phyloP scores from a whole-genome alignment of 2,113 vertebrate species.

The Cyanoliseus patagonus region DNA sequence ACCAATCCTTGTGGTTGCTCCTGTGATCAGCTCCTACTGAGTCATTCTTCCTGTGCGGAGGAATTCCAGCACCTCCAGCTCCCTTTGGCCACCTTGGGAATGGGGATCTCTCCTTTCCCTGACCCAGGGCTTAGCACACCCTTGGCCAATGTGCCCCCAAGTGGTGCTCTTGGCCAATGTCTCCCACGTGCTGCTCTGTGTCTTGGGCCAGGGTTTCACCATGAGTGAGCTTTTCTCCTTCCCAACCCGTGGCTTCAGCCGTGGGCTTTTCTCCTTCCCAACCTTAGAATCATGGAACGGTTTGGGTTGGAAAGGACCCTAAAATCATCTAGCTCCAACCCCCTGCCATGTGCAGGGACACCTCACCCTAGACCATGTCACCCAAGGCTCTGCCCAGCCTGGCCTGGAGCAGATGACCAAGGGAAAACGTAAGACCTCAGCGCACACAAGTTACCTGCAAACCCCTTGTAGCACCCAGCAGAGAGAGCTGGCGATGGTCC shows the following conservation, averaged over 20 bases:
- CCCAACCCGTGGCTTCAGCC: no score
- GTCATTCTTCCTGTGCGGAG: background rate
- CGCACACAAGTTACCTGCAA: background rate
- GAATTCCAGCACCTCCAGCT: background rate
- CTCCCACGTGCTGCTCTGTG: background rate
- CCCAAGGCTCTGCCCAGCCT: background rate
- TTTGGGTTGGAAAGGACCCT: background rate
- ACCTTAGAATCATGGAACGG: fast-evolving
- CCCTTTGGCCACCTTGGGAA: background rate
- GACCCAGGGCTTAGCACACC: background rate
- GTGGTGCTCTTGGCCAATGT: background rate
- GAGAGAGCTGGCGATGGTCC: fast-evolving
- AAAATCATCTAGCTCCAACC: background rate
- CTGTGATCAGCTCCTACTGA: background rate
- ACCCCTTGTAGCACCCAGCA: background rate
- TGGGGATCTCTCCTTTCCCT: background rate
- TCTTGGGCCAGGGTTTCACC: background rate
- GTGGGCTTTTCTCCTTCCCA: background rate
- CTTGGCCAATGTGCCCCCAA: background rate
- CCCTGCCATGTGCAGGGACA: background rate
- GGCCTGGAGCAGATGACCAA: background rate
- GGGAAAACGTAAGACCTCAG: background rate
- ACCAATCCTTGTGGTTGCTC: background rate
- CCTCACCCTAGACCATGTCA: background rate
- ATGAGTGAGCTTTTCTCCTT: background rate